phyloP scores from a whole-genome alignment of 35 echinoderm and acorn worm species.

The Eucidaris tribuloides region DNA sequence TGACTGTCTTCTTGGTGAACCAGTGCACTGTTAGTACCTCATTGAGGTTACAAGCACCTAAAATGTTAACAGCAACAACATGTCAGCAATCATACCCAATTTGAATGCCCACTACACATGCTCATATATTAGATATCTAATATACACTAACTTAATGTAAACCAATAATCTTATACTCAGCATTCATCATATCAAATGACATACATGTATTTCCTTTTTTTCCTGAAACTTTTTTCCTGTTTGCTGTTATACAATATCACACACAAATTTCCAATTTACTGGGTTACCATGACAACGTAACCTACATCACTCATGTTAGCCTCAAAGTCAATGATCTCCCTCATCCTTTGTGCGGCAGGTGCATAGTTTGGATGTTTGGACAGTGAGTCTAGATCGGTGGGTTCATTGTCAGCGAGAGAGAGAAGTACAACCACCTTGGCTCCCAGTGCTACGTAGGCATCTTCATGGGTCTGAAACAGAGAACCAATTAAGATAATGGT shows the following conservation, averaged over 20 bases:
- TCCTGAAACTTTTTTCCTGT: neutral
- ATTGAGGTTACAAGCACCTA: too few species aligned
- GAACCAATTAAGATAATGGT: neutral
- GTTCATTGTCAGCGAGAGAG: constrained; percentile 2
- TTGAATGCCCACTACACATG: too few species aligned
- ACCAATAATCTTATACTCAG: neutral
- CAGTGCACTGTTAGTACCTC: too few species aligned
- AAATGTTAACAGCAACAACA: too few species aligned
- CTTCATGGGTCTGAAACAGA: neutral
- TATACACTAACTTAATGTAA: neutral
- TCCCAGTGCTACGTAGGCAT: constrained; percentile 41
- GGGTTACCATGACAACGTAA: neutral
- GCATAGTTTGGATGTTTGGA: constrained; percentile 8
- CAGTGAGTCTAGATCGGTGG: neutral
- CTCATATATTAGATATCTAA: neutral
- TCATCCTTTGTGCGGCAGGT: constrained; percentile 4
- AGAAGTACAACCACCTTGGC: constrained; percentile 44
- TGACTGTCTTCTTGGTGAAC: too few species aligned
- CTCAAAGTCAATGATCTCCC: constrained; percentile 66
- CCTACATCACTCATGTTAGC: constrained; percentile 54
- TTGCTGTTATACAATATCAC: neutral
- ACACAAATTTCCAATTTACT: neutral
- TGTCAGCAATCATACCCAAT: too few species aligned
- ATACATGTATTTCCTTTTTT: too few species aligned
- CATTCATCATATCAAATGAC: neutral